Percentiles rank a stretch among this genome's conserved stretches.
Evolutionary conservation across 2,113 vertebrate species (phyloP).

Genomic region (Poecilia latipinna): DNA sequence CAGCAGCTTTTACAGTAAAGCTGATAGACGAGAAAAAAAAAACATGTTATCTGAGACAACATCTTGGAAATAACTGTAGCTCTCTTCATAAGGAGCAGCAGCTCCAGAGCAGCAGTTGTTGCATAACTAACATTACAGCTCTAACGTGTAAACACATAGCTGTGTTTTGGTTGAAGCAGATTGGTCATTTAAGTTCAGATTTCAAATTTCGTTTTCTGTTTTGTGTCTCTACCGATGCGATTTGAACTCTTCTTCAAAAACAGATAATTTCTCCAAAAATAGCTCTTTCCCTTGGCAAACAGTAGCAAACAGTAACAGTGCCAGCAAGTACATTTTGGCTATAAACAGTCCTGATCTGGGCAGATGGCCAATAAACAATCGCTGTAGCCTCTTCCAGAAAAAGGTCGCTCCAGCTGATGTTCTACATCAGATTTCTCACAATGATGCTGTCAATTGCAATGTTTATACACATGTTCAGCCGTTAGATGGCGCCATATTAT

Average conservation of each 20-base stretch:
- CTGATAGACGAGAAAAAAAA: not conserved
- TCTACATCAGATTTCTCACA: not conserved
- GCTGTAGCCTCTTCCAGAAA: not conserved
- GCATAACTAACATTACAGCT: not conserved
- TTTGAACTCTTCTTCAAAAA: conserved; percentile 3
- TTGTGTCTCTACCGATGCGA: not conserved
- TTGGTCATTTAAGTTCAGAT: not conserved
- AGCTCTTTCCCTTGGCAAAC: conserved; percentile 24
- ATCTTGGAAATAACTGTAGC: not conserved
- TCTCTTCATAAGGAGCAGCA: not conserved
- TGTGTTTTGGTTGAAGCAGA: not conserved
- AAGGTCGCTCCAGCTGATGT: not conserved
- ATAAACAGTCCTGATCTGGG: conserved; percentile 28
- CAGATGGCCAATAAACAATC: conserved; percentile 33
- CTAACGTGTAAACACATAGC: not conserved
- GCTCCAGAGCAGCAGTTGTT: not conserved
- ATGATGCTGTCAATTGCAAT: not conserved
- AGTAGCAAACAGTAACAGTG: conserved; percentile 31
- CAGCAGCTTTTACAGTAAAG: conserved; percentile 36
- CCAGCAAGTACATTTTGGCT: conserved; percentile 25
- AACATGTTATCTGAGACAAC: conserved; percentile 5
- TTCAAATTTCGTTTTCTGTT: not conserved
- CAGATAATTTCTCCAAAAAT: conserved; percentile 19
- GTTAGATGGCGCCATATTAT: conserved; percentile 45
- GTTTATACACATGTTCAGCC: not conserved